A percentile compares a stretch with the other conserved stretches of the same genome.
Evolutionary conservation across 2,888 invertebrate species (phyloP).

Genomic region (Tetragonula carbonaria): DNA sequence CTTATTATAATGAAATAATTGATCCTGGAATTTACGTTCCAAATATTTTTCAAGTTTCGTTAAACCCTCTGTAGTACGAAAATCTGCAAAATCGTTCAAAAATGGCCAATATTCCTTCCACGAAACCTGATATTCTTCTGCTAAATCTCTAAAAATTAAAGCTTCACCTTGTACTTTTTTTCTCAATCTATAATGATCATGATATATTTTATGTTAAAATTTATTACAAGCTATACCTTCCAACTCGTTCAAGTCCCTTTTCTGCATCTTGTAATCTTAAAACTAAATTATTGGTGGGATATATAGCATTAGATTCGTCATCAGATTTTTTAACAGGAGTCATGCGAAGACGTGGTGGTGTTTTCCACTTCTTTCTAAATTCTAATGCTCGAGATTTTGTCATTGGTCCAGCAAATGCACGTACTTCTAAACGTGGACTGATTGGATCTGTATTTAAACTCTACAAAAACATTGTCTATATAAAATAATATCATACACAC

Average conservation of each 20-base stretch:
- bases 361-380: conserved; percentile 93
- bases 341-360: conserved; percentile 87
- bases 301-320: conserved; percentile 23
- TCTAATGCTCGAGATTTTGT: conserved; percentile 88
- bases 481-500: conserved; percentile 2
- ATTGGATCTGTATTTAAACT: conserved; percentile 88
- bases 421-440: conserved; percentile 90
- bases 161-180: conserved; percentile 1
- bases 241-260: conserved; percentile 95
- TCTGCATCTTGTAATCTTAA: conserved; percentile 89
- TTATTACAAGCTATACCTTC: conserved; percentile 85
- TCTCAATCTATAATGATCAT: neutral
- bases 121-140: conserved; percentile 89
- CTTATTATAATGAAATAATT: conserved; percentile 71
- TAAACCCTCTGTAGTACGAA: conserved; percentile 90
- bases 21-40: conserved; percentile 85
- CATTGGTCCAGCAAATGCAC: conserved; percentile 97
- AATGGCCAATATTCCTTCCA: conserved; percentile 99
- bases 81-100: conserved; percentile 91
- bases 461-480: conserved; percentile 82
- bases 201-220: conserved; percentile 1
- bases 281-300: conserved; percentile 59
- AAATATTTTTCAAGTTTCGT: conserved; percentile 90
- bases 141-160: conserved; percentile 86
- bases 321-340: conserved; percentile 66